Conservation (phyloP, 1,140 invertebrate species). For the Heliconius melpomene region DNA sequence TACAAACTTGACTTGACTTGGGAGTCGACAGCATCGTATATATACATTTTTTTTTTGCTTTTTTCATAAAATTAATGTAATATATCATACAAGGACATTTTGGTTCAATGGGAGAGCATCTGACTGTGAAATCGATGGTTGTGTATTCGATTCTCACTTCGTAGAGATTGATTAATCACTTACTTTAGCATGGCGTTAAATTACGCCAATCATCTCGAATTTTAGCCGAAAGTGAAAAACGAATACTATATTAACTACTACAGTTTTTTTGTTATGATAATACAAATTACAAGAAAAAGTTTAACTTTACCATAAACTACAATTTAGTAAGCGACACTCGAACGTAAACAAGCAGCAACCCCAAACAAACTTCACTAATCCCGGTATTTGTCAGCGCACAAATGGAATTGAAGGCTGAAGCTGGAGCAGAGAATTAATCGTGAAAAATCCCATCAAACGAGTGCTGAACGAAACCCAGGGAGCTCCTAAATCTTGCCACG, state of each 20-base stretch:
- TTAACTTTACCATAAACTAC: not conserved
- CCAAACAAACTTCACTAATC: slow-evolving; percentile 61
- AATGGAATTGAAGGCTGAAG: slow-evolving; percentile 71
- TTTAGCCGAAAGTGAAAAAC: too few relatives aligned
- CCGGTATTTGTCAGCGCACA: slow-evolving; percentile 74
- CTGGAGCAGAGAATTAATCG: slow-evolving; percentile 71
- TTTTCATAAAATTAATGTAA: too few relatives aligned
- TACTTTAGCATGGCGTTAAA: too few relatives aligned
- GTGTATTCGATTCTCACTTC: too few relatives aligned
- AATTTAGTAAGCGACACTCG: not conserved
- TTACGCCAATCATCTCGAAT: too few relatives aligned
- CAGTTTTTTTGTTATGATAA: not conserved
- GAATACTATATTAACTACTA: not conserved
- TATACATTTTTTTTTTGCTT: too few relatives aligned
- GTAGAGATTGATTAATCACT: too few relatives aligned
- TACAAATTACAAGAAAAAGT: not conserved
- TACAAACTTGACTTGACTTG: too few relatives aligned
- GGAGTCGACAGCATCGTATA: too few relatives aligned
- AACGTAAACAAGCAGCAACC: slow-evolving; percentile 23
- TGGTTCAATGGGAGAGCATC: too few relatives aligned
- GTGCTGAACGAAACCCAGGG: slow-evolving; percentile 43
- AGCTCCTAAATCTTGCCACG: slow-evolving; percentile 67
- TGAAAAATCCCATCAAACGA: slow-evolving; percentile 66
- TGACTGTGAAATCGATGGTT: too few relatives aligned
- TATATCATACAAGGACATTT: too few relatives aligned